Evolutionary conservation across 2,797 vertebrate genomes (phyloP).

Genomic region (Scyliorhinus canicula): DNA sequence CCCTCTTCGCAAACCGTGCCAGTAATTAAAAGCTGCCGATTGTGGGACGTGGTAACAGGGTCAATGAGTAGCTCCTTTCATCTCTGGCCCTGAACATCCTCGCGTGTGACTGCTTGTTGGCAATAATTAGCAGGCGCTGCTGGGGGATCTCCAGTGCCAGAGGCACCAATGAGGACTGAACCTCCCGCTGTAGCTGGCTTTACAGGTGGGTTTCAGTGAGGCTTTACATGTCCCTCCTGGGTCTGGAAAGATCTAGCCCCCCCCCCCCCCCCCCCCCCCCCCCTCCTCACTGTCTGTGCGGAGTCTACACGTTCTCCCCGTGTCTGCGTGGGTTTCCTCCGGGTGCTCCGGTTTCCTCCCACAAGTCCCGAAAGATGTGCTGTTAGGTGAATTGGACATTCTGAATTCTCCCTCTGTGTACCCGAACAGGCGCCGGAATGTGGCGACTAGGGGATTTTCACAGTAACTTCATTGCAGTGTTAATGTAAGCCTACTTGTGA

Average conservation of each 20-base stretch:
- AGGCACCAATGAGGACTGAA: neutral
- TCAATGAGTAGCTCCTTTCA: conserved; percentile 51
- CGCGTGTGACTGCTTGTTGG: conserved; percentile 58
- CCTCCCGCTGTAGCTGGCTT: neutral
- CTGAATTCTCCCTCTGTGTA: too few species aligned
- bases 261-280: too few species aligned
- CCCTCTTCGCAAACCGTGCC: conserved; percentile 45
- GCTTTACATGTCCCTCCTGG: neutral
- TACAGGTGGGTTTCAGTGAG: neutral
- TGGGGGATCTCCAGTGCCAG: neutral
- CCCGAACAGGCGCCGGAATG: too few species aligned
- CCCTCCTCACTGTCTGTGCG: too few species aligned
- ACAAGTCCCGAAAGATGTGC: too few species aligned
- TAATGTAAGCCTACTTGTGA: too few species aligned
- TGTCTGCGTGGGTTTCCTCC: too few species aligned
- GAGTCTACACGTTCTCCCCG: too few species aligned
- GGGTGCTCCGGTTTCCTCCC: too few species aligned
- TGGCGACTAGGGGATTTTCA: too few species aligned
- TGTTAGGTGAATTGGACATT: too few species aligned
- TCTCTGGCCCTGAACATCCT: conserved; percentile 53
- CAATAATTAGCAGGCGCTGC: conserved; percentile 55
- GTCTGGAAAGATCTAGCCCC: neutral
- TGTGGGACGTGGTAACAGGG: conserved; percentile 56
- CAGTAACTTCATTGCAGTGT: too few species aligned
- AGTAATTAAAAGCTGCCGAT: conserved; percentile 57